Conservation (phyloP, 2,797 vertebrate species). For the Prunella strophiata region DNA sequence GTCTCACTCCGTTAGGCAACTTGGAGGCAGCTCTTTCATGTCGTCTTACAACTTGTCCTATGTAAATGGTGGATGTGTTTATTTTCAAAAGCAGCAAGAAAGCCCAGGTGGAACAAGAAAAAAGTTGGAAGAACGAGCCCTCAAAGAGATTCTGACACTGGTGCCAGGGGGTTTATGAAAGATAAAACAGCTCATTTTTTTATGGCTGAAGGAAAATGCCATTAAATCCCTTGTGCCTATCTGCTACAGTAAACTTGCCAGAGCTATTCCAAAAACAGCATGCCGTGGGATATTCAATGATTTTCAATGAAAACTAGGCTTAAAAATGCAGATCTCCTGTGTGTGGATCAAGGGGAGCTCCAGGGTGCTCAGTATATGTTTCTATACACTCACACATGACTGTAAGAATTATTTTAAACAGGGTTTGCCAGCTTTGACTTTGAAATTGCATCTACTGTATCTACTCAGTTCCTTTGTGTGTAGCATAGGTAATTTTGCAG, state of each 20-base stretch:
- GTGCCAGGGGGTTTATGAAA: neutral
- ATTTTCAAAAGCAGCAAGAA: constrained; percentile 26
- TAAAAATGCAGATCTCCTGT: neutral
- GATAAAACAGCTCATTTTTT: neutral
- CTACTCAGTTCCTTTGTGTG: rapidly evolving
- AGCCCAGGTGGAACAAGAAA: neutral
- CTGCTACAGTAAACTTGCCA: constrained; percentile 18
- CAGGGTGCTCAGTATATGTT: neutral
- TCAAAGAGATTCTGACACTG: neutral
- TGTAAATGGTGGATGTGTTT: neutral
- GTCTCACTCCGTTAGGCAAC: neutral
- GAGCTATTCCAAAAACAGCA: neutral
- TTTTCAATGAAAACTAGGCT: neutral
- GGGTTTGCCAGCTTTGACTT: neutral
- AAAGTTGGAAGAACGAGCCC: neutral
- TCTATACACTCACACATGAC: neutral
- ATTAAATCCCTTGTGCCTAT: neutral
- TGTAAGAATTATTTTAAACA: neutral
- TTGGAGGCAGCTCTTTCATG: neutral
- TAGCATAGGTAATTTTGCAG: neutral
- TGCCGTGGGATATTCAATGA: neutral
- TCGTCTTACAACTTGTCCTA: neutral
- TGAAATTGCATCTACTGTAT: neutral
- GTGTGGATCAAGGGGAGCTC: neutral
- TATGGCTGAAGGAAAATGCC: neutral